Evolutionary conservation across 2,888 invertebrate genomes (phyloP).

Genomic region (Cenopis cana): DNA sequence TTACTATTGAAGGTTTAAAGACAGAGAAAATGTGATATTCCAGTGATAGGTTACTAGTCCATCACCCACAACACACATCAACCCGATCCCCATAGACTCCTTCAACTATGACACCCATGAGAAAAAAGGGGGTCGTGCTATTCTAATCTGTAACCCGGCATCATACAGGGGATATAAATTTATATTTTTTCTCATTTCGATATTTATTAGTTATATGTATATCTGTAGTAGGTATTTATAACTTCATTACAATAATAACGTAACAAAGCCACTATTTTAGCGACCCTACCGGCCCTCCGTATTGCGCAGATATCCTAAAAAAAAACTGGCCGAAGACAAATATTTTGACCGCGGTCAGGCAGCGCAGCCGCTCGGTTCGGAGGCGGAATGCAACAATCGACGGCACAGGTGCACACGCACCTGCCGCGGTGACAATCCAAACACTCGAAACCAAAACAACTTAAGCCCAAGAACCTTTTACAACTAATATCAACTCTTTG

Average conservation of each 20-base stretch:
- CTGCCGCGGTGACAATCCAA: slow-evolving; percentile 58
- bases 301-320: not conserved
- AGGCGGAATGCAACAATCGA: slow-evolving; percentile 65
- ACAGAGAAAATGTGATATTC: too few relatives aligned
- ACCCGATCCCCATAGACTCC: too few relatives aligned
- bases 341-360: slow-evolving; percentile 30
- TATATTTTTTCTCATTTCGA: too few relatives aligned
- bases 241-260: not conserved
- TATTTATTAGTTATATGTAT: too few relatives aligned
- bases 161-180: too few relatives aligned
- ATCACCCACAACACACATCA: too few relatives aligned
- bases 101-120: too few relatives aligned
- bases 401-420: slow-evolving; percentile 76
- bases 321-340: slow-evolving; percentile 13
- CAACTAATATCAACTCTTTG: not conserved
- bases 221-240: too few relatives aligned
- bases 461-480: not conserved
- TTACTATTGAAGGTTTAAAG: too few relatives aligned
- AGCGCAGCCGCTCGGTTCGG: slow-evolving; percentile 47
- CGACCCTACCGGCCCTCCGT: not conserved
- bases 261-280: not conserved
- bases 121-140: too few relatives aligned
- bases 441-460: not conserved
- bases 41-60: too few relatives aligned
- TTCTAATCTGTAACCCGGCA: too few relatives aligned